Evolutionary conservation across 2,888 invertebrate species (phyloP).

Genomic region (Epinotia bilunana): DNA sequence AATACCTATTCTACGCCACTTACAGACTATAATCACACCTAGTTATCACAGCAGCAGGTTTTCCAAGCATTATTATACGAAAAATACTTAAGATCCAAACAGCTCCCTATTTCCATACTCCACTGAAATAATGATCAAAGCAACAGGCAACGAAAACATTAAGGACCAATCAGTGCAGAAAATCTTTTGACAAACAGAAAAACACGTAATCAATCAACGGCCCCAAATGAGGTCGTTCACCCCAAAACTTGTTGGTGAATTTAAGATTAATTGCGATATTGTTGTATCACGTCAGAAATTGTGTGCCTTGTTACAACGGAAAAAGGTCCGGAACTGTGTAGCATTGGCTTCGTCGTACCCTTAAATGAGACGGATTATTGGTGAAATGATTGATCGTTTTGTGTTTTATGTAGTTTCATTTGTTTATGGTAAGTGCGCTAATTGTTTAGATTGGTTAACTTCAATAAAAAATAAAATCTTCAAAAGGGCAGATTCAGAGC

Average conservation of each 20-base stretch:
- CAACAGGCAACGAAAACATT: constrained; percentile 35
- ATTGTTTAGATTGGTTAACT: constrained; percentile 9
- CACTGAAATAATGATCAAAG: constrained; percentile 23
- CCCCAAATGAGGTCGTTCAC: constrained; percentile 70
- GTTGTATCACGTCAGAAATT: not conserved
- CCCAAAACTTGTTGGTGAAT: constrained; percentile 49
- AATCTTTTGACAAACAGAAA: constrained; percentile 77
- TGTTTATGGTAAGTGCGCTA: not conserved
- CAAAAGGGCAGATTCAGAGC: too few species aligned
- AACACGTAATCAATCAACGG: constrained; percentile 70
- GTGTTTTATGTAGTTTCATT: constrained; percentile 11
- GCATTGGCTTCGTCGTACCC: not conserved
- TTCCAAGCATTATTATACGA: not conserved
- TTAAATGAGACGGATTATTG: constrained; percentile 35
- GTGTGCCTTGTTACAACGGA: not conserved
- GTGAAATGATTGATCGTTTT: constrained; percentile 38
- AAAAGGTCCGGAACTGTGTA: not conserved
- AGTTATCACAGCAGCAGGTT: not conserved
- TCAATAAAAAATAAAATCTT: not conserved
- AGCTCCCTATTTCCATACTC: constrained; percentile 15
- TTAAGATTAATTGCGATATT: constrained; percentile 42
- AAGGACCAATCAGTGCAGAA: constrained; percentile 59
- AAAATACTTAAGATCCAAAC: not conserved
- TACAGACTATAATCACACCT: too few species aligned
- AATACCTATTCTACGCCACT: too few species aligned